Conservation (phyloP, 2,113 vertebrate species). For the Phalacrocorax carbo region DNA sequence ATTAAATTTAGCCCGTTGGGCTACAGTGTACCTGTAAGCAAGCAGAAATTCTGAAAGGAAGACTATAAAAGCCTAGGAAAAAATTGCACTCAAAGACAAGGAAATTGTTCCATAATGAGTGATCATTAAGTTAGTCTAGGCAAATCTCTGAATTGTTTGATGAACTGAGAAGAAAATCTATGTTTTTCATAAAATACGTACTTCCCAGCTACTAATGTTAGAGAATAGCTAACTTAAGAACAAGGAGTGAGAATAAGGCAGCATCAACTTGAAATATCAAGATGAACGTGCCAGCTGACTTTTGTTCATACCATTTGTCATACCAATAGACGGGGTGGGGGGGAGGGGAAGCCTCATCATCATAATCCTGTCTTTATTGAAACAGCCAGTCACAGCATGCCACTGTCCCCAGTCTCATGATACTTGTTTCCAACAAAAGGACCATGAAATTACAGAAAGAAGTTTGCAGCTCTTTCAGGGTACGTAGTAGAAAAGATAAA, state of each 20-base stretch:
- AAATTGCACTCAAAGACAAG: not conserved
- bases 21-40: not conserved
- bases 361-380: conserved; percentile 50
- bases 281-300: not conserved
- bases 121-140: not conserved
- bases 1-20: not conserved
- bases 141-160: not conserved
- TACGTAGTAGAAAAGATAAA: conserved; percentile 43
- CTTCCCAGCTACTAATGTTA: not conserved
- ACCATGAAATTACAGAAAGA: conserved; percentile 34
- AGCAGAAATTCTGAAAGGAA: not conserved
- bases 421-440: conserved; percentile 20
- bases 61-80: not conserved
- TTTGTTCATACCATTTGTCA: not conserved
- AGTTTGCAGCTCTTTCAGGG: not conserved
- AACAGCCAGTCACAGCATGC: conserved; percentile 11
- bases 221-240: not conserved
- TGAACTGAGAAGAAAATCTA: not conserved
- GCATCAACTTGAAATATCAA: not conserved
- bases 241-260: not conserved
- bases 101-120: not conserved
- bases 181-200: not conserved
- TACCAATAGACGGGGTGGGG: not conserved
- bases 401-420: not conserved
- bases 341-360: not conserved